Conservation (phyloP, 2,113 vertebrate species). For the Anas platyrhynchos region DNA sequence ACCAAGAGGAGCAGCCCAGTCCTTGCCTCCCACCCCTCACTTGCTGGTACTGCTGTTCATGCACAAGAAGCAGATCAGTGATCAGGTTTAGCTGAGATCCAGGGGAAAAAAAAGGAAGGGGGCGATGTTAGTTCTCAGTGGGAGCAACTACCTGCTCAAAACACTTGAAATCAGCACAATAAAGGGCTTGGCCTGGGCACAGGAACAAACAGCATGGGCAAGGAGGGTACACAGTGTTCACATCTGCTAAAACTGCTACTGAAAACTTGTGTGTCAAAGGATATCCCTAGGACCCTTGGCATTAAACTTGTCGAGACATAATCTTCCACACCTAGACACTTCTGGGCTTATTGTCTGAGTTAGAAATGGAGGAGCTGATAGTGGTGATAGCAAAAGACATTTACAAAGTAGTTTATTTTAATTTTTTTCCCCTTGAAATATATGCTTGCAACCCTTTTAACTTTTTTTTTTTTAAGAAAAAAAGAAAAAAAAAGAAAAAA, state of each 20-base stretch:
- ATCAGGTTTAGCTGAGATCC: not conserved
- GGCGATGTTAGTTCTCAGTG: not conserved
- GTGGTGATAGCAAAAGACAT: not conserved
- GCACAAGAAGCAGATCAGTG: not conserved
- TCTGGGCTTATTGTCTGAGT: not conserved
- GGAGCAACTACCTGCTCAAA: conserved; percentile 1
- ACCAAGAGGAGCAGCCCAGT: not conserved
- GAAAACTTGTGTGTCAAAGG: not conserved
- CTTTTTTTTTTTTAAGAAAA: too few relatives aligned
- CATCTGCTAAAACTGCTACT: not conserved
- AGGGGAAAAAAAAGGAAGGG: not conserved
- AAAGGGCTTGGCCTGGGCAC: not conserved
- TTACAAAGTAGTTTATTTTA: not conserved
- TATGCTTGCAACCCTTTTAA: not conserved
- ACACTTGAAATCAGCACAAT: not conserved
- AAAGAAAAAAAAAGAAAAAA: not conserved
- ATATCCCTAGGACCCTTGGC: not conserved
- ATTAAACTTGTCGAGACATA: not conserved
- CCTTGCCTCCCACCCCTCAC: not conserved
- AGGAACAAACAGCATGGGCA: conserved; percentile 15
- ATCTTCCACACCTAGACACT: not conserved
- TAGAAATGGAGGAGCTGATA: not conserved
- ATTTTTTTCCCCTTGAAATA: not conserved
- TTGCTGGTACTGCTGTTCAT: not conserved
- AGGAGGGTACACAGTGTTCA: not conserved